Base-by-base conservation (phyloP, 2,888 invertebrate species). In the Rhyacophila evoluta region DNA sequence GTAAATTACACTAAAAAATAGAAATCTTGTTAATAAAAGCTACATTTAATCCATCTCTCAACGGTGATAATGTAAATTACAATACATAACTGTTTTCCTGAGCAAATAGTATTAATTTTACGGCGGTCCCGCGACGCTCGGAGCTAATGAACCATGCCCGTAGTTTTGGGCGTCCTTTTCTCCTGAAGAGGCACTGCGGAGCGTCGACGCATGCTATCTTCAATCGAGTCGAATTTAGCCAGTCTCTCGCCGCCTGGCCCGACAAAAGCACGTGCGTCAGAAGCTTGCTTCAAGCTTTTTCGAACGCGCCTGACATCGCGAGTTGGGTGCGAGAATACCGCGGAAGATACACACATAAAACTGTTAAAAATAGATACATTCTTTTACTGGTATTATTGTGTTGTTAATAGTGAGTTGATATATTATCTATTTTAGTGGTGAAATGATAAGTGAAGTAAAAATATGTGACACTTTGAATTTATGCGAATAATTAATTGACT, bases 51-150 rank as follows among this genome's bases (percentile, higher is more conserved):
- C 19, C 19, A 55, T 55, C 55, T 25, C 19, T 55, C 55, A 8
- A 55, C 19, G 55, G 10, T 55, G 55, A 15, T 55, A 55, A 55
- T 55, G 15, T 19, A 55, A 55, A 55, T 55, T 55, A 55, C 19
- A 19, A 55, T 55, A 19, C 55, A 15, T 3, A 19, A 55, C 55
- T 55, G 19, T 55, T 55, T 55, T 55, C 55, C 19, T 19, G 55
- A 55, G 55, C 55, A 55, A 55, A 55, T 55, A 55, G 55, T 19
- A 55, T 55, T 55, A 55, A 55, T 55, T 55, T 55, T 55, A 55
- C 55, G 55, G 55, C 19, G 55, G 25, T 15, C 12, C 55, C 55
- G 19, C 15, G 55, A 55, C 55, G 25, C 55, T 55, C 25, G 5
- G 8, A 55, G 19, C 55, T 55, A 55, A 55, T 55, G 55, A 55